A percentile compares a stretch with the other conserved stretches of the same genome.
These are phyloP conservation scores for Atrichornis clamosus DNA, from an alignment of 2,113 vertebrate species.

Conservation along the genomic window DNA sequence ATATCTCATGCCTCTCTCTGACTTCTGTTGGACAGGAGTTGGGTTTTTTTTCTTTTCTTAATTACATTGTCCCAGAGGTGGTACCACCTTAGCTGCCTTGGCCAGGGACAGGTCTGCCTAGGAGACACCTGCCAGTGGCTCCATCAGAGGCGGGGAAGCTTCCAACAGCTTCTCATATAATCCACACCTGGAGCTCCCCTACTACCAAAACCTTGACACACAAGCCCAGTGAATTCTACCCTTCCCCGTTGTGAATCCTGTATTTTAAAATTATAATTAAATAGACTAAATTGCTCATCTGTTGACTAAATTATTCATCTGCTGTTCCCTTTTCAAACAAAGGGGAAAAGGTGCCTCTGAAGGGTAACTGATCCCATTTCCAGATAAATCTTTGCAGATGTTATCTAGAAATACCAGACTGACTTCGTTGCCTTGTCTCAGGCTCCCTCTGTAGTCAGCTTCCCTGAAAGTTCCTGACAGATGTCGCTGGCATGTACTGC, in stretches of 20 bases:
- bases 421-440: neutral
- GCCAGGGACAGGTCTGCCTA: neutral
- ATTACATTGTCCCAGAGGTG: neutral
- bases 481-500: neutral
- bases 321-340: neutral
- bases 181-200: neutral
- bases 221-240: neutral
- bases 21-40: neutral
- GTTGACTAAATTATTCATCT: neutral
- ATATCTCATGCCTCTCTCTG: neutral
- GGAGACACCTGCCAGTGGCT: neutral
- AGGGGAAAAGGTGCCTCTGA: neutral
- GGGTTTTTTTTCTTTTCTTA: neutral
- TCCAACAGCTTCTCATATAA: neutral
- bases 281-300: neutral
- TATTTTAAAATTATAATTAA: neutral
- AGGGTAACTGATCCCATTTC: neutral
- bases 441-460: constrained; percentile 6
- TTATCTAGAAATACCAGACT: neutral
- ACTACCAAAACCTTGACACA: neutral
- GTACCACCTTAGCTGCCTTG: neutral
- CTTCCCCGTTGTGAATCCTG: neutral
- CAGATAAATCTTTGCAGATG: neutral
- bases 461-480: neutral
- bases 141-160: neutral